Percentiles rank a stretch among this genome's conserved stretches.
Conservation (phyloP, 2,888 invertebrate species). For the Bugula neritina region DNA sequence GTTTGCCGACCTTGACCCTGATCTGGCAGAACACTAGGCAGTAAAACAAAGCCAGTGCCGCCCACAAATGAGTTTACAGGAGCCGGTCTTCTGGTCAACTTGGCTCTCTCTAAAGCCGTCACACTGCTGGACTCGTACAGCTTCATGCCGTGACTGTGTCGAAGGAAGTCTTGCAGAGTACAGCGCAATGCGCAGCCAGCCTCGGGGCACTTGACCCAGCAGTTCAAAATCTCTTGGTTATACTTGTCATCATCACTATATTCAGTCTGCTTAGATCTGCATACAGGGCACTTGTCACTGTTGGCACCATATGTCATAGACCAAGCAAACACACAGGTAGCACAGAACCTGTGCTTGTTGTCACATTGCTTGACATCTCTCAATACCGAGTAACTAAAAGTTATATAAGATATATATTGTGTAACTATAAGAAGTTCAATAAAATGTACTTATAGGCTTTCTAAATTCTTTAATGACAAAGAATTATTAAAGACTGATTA, state of each 20-base stretch:
- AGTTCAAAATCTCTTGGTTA: slow-evolving; percentile 36
- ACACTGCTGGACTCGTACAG: slow-evolving; percentile 1
- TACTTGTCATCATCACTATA: slow-evolving; percentile 29
- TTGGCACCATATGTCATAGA: slow-evolving; percentile 45
- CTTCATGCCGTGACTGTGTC: slow-evolving; percentile 36
- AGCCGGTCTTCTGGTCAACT: slow-evolving; percentile 12
- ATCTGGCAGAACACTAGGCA: background rate
- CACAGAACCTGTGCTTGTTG: slow-evolving; percentile 49
- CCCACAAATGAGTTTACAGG: background rate
- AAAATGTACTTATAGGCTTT: no score
- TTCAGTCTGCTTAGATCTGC: slow-evolving; percentile 36
- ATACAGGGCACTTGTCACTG: slow-evolving; percentile 47
- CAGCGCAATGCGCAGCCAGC: slow-evolving; percentile 42
- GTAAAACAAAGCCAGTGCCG: slow-evolving; percentile 16
- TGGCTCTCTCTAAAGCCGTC: slow-evolving; percentile 28
- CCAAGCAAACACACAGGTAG: slow-evolving; percentile 48
- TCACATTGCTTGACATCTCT: slow-evolving; percentile 43
- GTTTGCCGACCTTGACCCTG: background rate
- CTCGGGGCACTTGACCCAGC: slow-evolving; percentile 42
- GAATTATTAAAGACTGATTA: no score
- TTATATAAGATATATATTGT: slow-evolving; percentile 20
- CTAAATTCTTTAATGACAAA: no score
- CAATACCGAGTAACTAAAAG: slow-evolving; percentile 46
- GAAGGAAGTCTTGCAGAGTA: slow-evolving; percentile 33
- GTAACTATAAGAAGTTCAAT: no score